Base-by-base conservation (phyloP, 2,113 vertebrate species). In the Tragelaphus imberbis region DNA sequence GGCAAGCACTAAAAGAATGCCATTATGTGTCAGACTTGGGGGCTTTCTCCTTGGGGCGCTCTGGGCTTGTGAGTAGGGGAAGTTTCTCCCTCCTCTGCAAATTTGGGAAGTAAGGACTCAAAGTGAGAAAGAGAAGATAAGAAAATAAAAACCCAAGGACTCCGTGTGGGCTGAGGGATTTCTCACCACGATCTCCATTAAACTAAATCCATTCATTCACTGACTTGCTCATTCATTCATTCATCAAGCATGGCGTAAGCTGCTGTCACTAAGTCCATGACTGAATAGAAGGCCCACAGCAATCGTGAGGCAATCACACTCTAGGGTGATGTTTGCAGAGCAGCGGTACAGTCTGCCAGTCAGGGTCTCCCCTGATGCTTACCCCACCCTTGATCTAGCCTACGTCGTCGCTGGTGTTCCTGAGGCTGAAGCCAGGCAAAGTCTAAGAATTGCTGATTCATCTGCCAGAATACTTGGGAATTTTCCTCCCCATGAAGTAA, bases 401-500 rank as follows among this genome's bases (percentile, higher is more conserved):
- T 7, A 21, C 11, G 25, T 59, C 28, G 19, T 56, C 44, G 47
- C 10, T 36, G 44, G 11, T 65, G 7, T 87, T 23, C 88, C 59
- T 25, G 87, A 91, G n/a, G 21, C 3, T 5, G 33, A 90, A 94
- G 77, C 49, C 77, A 65, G 40, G 71, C 44, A 21, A 23, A 59
- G 75, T 15, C 49, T 53, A 30, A 82, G 88, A 91, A 61, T 19
- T 40, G 13, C 63, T 49, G 40, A 65, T 21, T 58, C 40, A 51
- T 86, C 65, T 21, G 11, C 63, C 17, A 14, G 28, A 47, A 53
- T n/a, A 49, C 59, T 53, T 93, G 51, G 75, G 88, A 77, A 84
- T 68, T 71, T 88, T 96, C 77, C 77, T 96, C 55, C 87, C 28
- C 51, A 8, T 12, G n/a, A 49, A 86, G 77, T 93, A 84, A 33